A percentile compares a stretch with the other conserved stretches of the same genome.
Evolutionary conservation across 2,113 vertebrate species (phyloP).

Genomic region (Zosterops borbonicus): DNA sequence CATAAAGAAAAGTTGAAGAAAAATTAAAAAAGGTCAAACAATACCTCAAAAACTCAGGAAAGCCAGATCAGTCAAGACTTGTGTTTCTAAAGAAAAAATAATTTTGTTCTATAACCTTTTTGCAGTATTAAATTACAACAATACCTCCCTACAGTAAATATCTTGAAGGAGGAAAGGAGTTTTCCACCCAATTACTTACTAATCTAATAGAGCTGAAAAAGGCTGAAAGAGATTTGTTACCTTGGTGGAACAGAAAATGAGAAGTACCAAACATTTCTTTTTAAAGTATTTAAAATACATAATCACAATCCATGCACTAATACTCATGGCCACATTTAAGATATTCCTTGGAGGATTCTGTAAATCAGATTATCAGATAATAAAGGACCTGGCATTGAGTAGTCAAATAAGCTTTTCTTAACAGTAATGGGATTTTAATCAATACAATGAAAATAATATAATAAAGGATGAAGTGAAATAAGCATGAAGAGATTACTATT

Average conservation of each 20-base stretch:
- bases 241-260: not conserved
- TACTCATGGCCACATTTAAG: not conserved
- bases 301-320: not conserved
- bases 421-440: constrained; percentile 16
- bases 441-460: not conserved
- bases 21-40: not conserved
- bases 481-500: not conserved
- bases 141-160: not conserved
- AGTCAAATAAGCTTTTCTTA: not conserved
- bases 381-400: not conserved
- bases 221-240: not conserved
- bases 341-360: not conserved
- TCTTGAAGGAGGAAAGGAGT: not conserved
- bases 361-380: constrained; percentile 5
- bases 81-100: not conserved
- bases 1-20: not conserved
- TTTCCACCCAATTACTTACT: not conserved
- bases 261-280: not conserved
- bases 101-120: not conserved
- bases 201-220: not conserved
- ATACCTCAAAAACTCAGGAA: not conserved
- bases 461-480: not conserved
- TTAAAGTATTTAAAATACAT: not conserved
- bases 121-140: not conserved
- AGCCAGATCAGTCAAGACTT: not conserved